Percentiles rank a stretch among this genome's conserved stretches.
Evolutionary conservation across 2,888 invertebrate genomes (phyloP).

Genomic region (Drosophila helvetica): DNA sequence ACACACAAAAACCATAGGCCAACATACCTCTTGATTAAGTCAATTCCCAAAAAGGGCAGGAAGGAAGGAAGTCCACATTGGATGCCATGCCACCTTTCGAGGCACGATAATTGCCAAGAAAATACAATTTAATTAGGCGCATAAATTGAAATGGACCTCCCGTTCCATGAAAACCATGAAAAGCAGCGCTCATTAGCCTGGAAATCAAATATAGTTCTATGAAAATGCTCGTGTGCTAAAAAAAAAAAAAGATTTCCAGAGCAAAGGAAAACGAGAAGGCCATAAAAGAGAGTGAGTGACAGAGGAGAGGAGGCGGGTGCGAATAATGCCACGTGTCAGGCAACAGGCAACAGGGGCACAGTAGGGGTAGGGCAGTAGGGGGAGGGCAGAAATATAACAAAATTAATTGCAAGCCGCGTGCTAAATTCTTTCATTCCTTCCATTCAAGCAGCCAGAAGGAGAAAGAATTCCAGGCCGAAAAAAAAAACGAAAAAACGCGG

Average conservation of each 20-base stretch:
- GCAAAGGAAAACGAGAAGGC: slow-evolving; percentile 21
- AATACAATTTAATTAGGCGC: slow-evolving; percentile 17
- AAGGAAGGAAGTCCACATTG: background rate
- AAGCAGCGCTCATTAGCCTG: background rate
- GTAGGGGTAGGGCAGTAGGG: background rate
- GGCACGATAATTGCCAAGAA: slow-evolving; percentile 20
- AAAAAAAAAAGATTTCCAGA: slow-evolving; percentile 21
- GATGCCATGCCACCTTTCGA: background rate
- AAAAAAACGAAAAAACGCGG: slow-evolving; percentile 11
- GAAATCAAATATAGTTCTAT: slow-evolving; percentile 6
- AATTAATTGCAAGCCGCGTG: slow-evolving; percentile 68
- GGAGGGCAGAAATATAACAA: slow-evolving; percentile 1
- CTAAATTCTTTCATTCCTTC: slow-evolving; percentile 61
- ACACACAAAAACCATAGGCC: no score
- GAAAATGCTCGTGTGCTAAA: slow-evolving; percentile 9
- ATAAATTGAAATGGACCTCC: slow-evolving; percentile 28
- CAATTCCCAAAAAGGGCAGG: slow-evolving; percentile 1
- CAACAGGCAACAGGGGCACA: background rate
- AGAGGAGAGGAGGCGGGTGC: background rate
- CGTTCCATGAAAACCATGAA: no score
- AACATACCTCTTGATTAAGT: background rate
- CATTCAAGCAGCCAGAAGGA: slow-evolving; percentile 2
- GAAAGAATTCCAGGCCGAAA: background rate
- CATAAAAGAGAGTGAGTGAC: slow-evolving; percentile 21
- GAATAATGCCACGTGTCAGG: slow-evolving; percentile 32